phyloP scores from a whole-genome alignment of 1,140 invertebrate genomes.

The Procambarus virginalis region DNA sequence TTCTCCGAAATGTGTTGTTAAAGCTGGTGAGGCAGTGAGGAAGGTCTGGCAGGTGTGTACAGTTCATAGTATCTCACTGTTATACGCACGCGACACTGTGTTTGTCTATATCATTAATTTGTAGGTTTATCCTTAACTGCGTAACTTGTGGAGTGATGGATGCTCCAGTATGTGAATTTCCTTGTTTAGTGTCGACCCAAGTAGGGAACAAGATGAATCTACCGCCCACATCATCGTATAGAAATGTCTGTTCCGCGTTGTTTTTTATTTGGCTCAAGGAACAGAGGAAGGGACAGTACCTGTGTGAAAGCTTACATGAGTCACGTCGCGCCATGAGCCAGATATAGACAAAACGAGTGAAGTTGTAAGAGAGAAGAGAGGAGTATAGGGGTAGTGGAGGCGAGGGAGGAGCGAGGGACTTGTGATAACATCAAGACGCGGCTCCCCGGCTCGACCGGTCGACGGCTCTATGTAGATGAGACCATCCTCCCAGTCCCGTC shows the following conservation, averaged over 20 bases:
- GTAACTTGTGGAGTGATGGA: background rate
- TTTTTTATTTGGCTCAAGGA: background rate
- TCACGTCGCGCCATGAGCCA: background rate
- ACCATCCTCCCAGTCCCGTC: too few species aligned
- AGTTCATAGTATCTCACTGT: too few species aligned
- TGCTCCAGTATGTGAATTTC: background rate
- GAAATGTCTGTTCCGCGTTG: too few species aligned
- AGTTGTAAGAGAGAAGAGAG: background rate
- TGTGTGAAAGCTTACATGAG: background rate
- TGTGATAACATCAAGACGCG: background rate
- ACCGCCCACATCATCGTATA: background rate
- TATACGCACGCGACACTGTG: too few species aligned
- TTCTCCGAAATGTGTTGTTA: too few species aligned
- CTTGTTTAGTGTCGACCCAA: background rate
- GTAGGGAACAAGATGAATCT: background rate
- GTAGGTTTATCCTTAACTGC: too few species aligned
- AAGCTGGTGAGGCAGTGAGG: too few species aligned
- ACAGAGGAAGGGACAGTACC: background rate
- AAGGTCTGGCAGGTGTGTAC: too few species aligned
- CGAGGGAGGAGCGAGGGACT: background rate
- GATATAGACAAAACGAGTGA: background rate
- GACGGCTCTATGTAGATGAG: too few species aligned
- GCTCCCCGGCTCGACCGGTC: too few species aligned
- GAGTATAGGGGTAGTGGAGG: too few species aligned
- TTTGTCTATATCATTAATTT: too few species aligned